Evolutionary conservation across 2,797 vertebrate genomes (phyloP).

Genomic region (Gymnoscopelus braueri): DNA sequence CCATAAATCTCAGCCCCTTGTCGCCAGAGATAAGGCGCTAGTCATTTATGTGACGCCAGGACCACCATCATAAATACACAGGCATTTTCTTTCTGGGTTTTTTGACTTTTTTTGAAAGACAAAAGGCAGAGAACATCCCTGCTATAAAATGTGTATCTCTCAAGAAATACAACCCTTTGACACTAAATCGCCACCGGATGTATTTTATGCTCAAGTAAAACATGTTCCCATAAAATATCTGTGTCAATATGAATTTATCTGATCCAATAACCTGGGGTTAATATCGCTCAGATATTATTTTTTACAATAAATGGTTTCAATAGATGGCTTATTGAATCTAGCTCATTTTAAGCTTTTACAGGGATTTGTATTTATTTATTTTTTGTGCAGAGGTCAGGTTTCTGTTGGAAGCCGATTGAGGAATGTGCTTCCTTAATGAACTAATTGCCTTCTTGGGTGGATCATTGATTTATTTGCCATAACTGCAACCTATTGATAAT

Average conservation of each 20-base stretch:
- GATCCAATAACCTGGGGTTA: background rate
- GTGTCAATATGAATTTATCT: background rate
- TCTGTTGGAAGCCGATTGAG: conserved; percentile 67
- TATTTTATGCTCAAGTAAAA: background rate
- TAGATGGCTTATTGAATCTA: conserved; percentile 27
- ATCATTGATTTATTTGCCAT: conserved; percentile 65
- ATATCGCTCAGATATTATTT: conserved; percentile 12
- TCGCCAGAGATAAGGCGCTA: conserved; percentile 52
- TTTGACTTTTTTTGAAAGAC: conserved; percentile 24
- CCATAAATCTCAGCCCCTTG: conserved; percentile 56
- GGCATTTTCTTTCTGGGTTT: conserved; percentile 33
- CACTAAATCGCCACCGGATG: background rate
- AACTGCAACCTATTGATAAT: conserved; percentile 43
- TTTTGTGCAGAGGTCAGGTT: conserved; percentile 49
- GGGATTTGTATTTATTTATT: conserved; percentile 46
- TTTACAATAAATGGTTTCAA: conserved; percentile 6
- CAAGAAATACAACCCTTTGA: background rate
- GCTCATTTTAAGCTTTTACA: conserved; percentile 5
- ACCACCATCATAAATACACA: conserved; percentile 45
- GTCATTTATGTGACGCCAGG: conserved; percentile 58
- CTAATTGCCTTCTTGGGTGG: conserved; percentile 62
- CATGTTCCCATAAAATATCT: conserved; percentile 16
- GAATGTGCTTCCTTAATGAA: conserved; percentile 69
- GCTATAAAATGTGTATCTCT: conserved; percentile 16
- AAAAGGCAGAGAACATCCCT: conserved; percentile 17